phyloP scores from a whole-genome alignment of 2,888 invertebrate species.

The Dascillus cervinus region DNA sequence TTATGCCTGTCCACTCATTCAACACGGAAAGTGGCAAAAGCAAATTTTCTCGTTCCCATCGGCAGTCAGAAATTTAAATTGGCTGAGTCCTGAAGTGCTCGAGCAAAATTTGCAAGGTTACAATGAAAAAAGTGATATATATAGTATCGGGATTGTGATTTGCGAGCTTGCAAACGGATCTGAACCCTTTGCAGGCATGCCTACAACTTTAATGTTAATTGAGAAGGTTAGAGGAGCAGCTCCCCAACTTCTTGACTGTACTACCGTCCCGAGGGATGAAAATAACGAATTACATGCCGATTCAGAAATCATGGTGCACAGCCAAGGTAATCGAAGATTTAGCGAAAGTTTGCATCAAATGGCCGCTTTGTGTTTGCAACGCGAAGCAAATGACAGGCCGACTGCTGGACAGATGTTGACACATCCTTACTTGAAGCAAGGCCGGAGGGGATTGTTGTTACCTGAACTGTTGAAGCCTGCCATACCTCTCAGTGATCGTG shows the following conservation, averaged over 20 bases:
- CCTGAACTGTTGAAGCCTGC: constrained; percentile 60
- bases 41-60: constrained; percentile 70
- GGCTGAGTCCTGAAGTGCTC: constrained; percentile 87
- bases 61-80: constrained; percentile 67
- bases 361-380: constrained; percentile 62
- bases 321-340: constrained; percentile 55
- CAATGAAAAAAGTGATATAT: constrained; percentile 83
- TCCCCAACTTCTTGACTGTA: constrained; percentile 67
- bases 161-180: constrained; percentile 87
- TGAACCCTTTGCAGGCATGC: constrained; percentile 78
- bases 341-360: constrained; percentile 72
- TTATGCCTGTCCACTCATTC: constrained; percentile 66
- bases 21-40: constrained; percentile 61
- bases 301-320: constrained; percentile 19
- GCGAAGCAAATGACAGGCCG: constrained; percentile 62
- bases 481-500: constrained; percentile 56
- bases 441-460: constrained; percentile 52
- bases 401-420: constrained; percentile 59
- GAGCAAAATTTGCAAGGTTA: constrained; percentile 72
- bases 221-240: constrained; percentile 78
- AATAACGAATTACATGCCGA: constrained; percentile 34
- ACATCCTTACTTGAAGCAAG: constrained; percentile 72
- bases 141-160: constrained; percentile 80
- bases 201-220: constrained; percentile 83
- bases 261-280: constrained; percentile 54